phyloP scores from a whole-genome alignment of 2,797 vertebrate species.

The Jordanella pulchra region DNA sequence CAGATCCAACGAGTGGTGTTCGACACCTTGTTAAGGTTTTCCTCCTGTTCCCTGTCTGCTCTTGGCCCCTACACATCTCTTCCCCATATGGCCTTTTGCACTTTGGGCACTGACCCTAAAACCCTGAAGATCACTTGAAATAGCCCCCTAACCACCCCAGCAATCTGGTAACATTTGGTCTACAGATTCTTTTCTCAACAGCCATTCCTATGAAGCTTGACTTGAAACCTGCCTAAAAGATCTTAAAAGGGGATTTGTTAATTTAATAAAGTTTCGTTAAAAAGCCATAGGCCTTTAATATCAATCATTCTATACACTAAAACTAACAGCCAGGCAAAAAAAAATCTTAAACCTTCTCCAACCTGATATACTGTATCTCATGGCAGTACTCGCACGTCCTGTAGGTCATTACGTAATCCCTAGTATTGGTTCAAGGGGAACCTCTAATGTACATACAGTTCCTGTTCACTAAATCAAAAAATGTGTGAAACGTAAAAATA shows the following conservation, averaged over 20 bases:
- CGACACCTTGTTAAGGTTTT: slow-evolving; percentile 75
- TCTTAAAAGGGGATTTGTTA: not conserved
- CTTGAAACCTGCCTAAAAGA: slow-evolving; percentile 48
- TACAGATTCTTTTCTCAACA: slow-evolving; percentile 65
- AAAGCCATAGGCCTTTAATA: not conserved
- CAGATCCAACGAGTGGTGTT: slow-evolving; percentile 70
- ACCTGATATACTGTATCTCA: not conserved
- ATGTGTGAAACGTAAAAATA: too few species aligned
- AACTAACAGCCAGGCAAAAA: not conserved
- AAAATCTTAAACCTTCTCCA: not conserved
- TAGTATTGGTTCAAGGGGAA: not conserved
- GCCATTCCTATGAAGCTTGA: slow-evolving; percentile 6
- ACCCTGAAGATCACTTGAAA: slow-evolving; percentile 49
- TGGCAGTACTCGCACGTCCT: not conserved
- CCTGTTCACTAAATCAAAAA: too few species aligned
- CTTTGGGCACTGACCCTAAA: slow-evolving; percentile 66
- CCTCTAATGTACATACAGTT: not conserved
- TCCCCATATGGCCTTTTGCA: slow-evolving; percentile 48
- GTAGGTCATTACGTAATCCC: not conserved
- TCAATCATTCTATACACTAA: not conserved
- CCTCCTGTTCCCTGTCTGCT: slow-evolving; percentile 51
- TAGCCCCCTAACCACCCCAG: slow-evolving; percentile 50
- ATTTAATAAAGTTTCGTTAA: not conserved
- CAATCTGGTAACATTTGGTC: slow-evolving; percentile 78
- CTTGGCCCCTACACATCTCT: slow-evolving; percentile 45